Evolutionary conservation across 2,888 invertebrate species (phyloP).

Genomic region (Thereva unica): DNA sequence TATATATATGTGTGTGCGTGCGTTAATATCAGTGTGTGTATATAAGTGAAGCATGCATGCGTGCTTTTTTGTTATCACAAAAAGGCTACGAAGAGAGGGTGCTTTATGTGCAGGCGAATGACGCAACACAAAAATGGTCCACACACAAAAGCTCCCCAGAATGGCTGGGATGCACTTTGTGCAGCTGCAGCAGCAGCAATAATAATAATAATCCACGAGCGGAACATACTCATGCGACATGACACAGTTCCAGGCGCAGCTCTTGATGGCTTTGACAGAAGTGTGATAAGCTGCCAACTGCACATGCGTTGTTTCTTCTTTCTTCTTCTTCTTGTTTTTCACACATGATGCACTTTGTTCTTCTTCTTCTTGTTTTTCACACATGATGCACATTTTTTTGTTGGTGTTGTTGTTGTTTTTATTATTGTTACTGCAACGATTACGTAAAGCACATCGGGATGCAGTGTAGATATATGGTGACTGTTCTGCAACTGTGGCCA

Average conservation of each 20-base stretch:
- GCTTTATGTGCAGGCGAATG: neutral
- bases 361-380: conserved; percentile 25
- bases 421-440: neutral
- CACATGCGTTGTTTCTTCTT: neutral
- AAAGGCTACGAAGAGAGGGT: conserved; percentile 24
- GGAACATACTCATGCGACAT: neutral
- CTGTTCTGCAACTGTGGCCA: conserved; percentile 20
- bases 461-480: conserved; percentile 6
- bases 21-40: too few species aligned
- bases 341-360: conserved; percentile 24
- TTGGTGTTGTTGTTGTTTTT: neutral
- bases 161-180: conserved; percentile 22
- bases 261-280: conserved; percentile 27
- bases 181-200: conserved; percentile 14
- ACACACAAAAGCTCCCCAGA: conserved; percentile 26
- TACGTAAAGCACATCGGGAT: conserved; percentile 16
- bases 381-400: conserved; percentile 20
- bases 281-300: conserved; percentile 40
- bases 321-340: conserved; percentile 20
- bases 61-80: conserved; percentile 28
- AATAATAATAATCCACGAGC: conserved; percentile 13
- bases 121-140: conserved; percentile 25
- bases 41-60: conserved; percentile 28
- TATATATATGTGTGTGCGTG: conserved; percentile 10
- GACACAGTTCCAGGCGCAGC: neutral